Conservation (phyloP, 2,113 vertebrate genomes). For the Trinectes maculatus region DNA sequence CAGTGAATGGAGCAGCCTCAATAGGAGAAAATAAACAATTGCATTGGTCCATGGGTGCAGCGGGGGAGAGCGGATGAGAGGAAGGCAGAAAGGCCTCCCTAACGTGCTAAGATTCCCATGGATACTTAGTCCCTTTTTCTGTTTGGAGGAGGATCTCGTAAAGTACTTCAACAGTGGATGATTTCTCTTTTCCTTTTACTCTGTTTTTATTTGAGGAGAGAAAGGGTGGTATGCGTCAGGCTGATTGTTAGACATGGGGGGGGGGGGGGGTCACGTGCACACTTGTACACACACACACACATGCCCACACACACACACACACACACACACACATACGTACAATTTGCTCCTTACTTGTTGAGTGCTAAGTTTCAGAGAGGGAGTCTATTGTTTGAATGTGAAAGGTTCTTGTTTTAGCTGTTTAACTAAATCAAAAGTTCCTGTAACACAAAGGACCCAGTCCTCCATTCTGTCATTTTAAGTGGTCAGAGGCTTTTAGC, state of each 20-base stretch:
- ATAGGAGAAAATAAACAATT: constrained; percentile 84
- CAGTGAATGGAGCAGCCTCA: constrained; percentile 80
- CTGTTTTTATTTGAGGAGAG: constrained; percentile 70
- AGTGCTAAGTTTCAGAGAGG: constrained; percentile 66
- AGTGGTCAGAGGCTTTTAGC: constrained; percentile 51
- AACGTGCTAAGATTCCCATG: constrained; percentile 80
- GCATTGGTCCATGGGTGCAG: constrained; percentile 78
- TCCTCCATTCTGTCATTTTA: constrained; percentile 52
- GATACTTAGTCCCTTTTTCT: constrained; percentile 73
- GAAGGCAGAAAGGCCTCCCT: constrained; percentile 74
- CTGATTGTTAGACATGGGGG: constrained; percentile 62
- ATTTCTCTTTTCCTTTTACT: constrained; percentile 71
- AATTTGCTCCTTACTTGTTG: constrained; percentile 75
- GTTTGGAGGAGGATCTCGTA: constrained; percentile 75
- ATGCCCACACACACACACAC: constrained; percentile 13
- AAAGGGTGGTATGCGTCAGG: constrained; percentile 63
- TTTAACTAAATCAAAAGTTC: constrained; percentile 75
- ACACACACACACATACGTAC: constrained; percentile 36
- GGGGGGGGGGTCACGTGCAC: constrained; percentile 43
- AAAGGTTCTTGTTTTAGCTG: constrained; percentile 77
- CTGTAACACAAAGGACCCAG: constrained; percentile 60
- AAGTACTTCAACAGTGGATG: constrained; percentile 74
- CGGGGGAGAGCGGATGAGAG: constrained; percentile 73
- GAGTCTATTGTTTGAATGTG: constrained; percentile 68
- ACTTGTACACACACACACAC: constrained; percentile 27